phyloP scores from a whole-genome alignment of 1,140 invertebrate genomes.

The Heliconius melpomene region DNA sequence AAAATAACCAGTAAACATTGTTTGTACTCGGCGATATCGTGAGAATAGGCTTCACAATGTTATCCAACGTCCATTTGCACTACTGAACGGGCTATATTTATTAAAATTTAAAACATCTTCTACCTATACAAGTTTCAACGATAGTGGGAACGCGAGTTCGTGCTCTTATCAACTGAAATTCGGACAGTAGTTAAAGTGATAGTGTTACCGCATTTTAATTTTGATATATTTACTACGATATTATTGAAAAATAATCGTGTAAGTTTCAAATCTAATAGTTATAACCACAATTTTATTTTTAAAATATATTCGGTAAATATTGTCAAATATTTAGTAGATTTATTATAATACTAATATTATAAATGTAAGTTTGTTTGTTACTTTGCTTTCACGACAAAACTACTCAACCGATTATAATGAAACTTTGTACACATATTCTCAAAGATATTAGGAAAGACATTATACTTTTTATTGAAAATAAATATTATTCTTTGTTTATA shows the following conservation, averaged over 20 bases:
- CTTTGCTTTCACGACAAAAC: too few relatives aligned
- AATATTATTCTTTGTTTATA: too few relatives aligned
- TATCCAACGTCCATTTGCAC: slow-evolving; percentile 5
- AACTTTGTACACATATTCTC: too few relatives aligned
- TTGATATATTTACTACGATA: background rate
- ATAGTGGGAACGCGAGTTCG: background rate
- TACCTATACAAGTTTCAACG: background rate
- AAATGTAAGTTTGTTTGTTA: too few relatives aligned
- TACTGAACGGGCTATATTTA: background rate
- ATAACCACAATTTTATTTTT: too few relatives aligned
- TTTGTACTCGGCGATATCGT: slow-evolving; percentile 7
- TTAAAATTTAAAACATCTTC: background rate
- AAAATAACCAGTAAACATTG: slow-evolving; percentile 9
- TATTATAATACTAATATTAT: too few relatives aligned
- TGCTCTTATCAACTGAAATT: background rate
- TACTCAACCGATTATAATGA: too few relatives aligned
- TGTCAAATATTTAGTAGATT: background rate
- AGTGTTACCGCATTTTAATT: background rate
- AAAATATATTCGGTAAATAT: too few relatives aligned
- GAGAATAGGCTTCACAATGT: slow-evolving; percentile 7
- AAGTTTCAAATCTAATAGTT: background rate
- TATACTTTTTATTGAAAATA: too few relatives aligned
- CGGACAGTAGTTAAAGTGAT: background rate
- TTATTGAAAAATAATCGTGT: background rate
- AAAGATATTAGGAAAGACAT: too few relatives aligned